phyloP scores from a whole-genome alignment of 2,113 vertebrate species.

The Solea solea region DNA sequence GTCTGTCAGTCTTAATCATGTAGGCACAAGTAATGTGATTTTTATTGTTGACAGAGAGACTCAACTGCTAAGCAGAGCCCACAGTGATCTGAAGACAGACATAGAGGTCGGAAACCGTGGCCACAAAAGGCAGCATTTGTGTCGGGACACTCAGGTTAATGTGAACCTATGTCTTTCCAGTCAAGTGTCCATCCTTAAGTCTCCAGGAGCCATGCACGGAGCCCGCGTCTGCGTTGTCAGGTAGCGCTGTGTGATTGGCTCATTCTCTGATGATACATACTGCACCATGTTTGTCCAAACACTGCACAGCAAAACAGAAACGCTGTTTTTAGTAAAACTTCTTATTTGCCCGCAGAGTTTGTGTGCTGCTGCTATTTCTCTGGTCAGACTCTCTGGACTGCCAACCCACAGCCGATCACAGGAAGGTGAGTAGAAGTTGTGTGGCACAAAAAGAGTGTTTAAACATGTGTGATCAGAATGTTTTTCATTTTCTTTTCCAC shows the following conservation, averaged over 20 bases:
- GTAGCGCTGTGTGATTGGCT: constrained; percentile 34
- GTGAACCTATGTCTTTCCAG: constrained; percentile 31
- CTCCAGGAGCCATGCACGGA: constrained; percentile 60
- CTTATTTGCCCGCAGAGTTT: constrained; percentile 52
- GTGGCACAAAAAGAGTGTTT: background rate
- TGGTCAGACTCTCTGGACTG: constrained; percentile 80
- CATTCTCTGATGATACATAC: background rate
- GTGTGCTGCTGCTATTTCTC: constrained; percentile 76
- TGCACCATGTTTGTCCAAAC: no score
- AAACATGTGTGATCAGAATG: constrained; percentile 8
- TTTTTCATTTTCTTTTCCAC: no score
- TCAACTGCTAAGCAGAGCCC: background rate
- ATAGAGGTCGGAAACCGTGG: background rate
- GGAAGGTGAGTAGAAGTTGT: constrained; percentile 84
- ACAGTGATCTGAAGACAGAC: background rate
- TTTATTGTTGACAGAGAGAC: background rate
- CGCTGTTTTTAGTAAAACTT: no score
- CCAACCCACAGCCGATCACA: constrained; percentile 86
- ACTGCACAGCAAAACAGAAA: no score
- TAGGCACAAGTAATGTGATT: background rate
- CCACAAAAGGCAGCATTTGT: constrained; percentile 6
- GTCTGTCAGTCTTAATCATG: background rate
- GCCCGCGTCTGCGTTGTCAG: constrained; percentile 60
- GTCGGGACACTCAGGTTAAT: constrained; percentile 1
- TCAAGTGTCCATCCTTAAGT: constrained; percentile 20